These are phyloP conservation scores for Trichomycterus rosablanca DNA, from an alignment of 2,113 vertebrate species.

Conservation along the genomic window DNA sequence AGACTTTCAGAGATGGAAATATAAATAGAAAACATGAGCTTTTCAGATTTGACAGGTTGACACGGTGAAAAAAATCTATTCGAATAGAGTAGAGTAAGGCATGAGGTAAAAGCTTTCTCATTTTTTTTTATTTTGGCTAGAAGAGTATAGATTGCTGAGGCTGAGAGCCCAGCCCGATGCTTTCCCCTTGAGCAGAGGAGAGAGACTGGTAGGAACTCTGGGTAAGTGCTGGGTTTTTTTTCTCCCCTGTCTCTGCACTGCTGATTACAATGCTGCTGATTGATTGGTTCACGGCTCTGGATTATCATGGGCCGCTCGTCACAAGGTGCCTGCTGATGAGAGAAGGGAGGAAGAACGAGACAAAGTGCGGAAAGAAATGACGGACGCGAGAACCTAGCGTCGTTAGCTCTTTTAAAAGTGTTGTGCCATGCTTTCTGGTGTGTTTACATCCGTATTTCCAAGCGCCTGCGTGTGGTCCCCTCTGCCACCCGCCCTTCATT, in stretches of 20 bases:
- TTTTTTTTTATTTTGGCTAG: slow-evolving; percentile 57
- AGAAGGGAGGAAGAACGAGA: slow-evolving; percentile 55
- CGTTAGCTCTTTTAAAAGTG: neutral
- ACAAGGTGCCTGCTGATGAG: slow-evolving; percentile 78
- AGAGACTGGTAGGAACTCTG: slow-evolving; percentile 64
- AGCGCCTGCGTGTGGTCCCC: slow-evolving; percentile 36
- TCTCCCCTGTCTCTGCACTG: slow-evolving; percentile 45
- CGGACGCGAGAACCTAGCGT: neutral
- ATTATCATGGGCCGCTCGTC: slow-evolving; percentile 74
- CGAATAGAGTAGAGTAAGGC: slow-evolving; percentile 46
- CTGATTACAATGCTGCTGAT: slow-evolving; percentile 76
- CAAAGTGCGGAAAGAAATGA: slow-evolving; percentile 39
- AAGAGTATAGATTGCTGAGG: slow-evolving; percentile 61
- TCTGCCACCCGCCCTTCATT: slow-evolving; percentile 46
- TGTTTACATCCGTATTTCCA: slow-evolving; percentile 32
- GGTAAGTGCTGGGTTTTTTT: slow-evolving; percentile 71
- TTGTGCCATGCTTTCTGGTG: slow-evolving; percentile 2
- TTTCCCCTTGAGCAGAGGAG: slow-evolving; percentile 57
- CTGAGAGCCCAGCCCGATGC: slow-evolving; percentile 59
- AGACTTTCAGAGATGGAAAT: slow-evolving; percentile 49
- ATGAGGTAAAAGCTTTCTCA: slow-evolving; percentile 35
- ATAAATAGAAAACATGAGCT: slow-evolving; percentile 57
- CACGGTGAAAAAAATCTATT: slow-evolving; percentile 51
- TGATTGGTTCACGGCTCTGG: slow-evolving; percentile 74
- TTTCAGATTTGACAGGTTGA: slow-evolving; percentile 67